Evolutionary conservation across 1,140 invertebrate species (phyloP), one percentile per base, ranked within the genome.

Genomic region (Drosophila sp.): DNA sequence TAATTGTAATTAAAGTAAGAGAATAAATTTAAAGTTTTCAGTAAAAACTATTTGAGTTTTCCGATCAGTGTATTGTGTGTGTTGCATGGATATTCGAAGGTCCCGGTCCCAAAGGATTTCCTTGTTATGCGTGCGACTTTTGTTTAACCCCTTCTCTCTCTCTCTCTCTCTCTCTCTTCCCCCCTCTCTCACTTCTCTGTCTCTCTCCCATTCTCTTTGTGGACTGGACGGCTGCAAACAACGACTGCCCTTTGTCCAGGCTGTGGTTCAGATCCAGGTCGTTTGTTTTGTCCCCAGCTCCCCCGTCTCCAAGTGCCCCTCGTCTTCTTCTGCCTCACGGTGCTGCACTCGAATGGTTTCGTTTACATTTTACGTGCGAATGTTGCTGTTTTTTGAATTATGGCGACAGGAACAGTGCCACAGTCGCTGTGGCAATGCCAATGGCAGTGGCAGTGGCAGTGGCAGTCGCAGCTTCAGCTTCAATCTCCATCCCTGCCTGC

Each of bases 341-440:
- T 29, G 27, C 63, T 87, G 82, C 82, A 89, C 79, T 87, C 78
- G 72, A 89, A 87, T 87, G 83, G 83, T 87, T 87, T 87, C 79
- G 83, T 81, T 87, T 87, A 87, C 83, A 89, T 87, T 87, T 87
- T 83, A 87, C 83, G 83, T 87, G 83, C 83, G 83, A 87, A 87
- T 87, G 83, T 87, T 83, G 83, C 83, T 87, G 83, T 87, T 87
- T 87, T 86, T 87, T 87, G 83, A 87, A 89, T 87, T 87, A 87
- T 87, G 83, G 79, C 79, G 83, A 87, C 83, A 87, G 83, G 79
- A 89, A 89, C 74, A 62, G 13, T 61, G 72, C 25, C 53, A 46
- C 56, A 69, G 57, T 34, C 48, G 34, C 48, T 67, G 78, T 67
- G 78, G n/a, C n/a, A n/a, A n/a, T n/a, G n/a, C n/a, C n/a, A n/a